Evolutionary conservation across 2,888 invertebrate species (phyloP), one percentile per base, ranked within the genome.

Genomic region (Pseudococcus longispinus): DNA sequence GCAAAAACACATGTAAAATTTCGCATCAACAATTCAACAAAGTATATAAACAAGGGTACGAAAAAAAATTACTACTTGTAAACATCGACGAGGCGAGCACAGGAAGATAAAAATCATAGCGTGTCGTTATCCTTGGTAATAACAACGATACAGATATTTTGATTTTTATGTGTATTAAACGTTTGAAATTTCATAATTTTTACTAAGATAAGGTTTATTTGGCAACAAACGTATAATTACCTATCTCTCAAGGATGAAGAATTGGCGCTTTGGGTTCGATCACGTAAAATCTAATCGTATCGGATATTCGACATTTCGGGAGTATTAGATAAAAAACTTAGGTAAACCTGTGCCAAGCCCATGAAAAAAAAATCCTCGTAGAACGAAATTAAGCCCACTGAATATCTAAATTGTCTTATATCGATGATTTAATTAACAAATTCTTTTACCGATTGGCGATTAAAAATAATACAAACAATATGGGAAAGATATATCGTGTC

Each of bases 21-120:
- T 37, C 9, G 37, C 37, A 37, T 37, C 37, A 37, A 6, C 37
- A 37, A 37, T 37, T 37, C 37, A 8, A 37, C 37, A 4, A 37
- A 5, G 55, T n/a, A n/a, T 46, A 55, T 55, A 37, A 37, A 37
- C n/a, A 18, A n/a, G n/a, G 20, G n/a, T n/a, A 55, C 0, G 6
- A 55, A 20, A 32, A 74, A 74, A 74, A 74, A 74, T 74, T 74
- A 74, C 74, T 18, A 74, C 74, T 32, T 74, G 18, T 74, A 74
- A 74, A 74, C 74, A 74, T 6, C 18, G 9, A 29, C 2, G 60
- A 60, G 23, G 60, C 60, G 20, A 60, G 60, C 23, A 60, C 23
- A 60, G 60, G 60, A 60, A 60, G 60, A 23, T 60, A 60, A 60
- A 51, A 51, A 51, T 51, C 51, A n/a, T 51, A 18, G 51, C 60